Conservation (phyloP, 1,140 invertebrate species). For the Asbolus verrucosus region DNA sequence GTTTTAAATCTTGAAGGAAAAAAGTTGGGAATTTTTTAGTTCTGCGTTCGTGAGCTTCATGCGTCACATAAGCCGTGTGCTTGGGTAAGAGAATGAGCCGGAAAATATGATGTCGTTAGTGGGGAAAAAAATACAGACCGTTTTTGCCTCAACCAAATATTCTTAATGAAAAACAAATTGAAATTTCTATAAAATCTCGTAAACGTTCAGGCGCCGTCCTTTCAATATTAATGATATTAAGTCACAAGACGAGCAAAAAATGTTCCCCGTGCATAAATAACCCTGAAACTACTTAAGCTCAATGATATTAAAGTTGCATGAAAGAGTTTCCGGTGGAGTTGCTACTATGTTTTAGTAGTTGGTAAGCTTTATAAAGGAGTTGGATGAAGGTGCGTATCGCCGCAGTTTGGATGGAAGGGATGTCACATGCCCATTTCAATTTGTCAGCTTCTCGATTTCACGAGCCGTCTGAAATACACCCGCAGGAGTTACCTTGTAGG, state of each 20-base stretch:
- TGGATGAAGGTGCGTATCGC: conserved; percentile 22
- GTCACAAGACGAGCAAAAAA: background rate
- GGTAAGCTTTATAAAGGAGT: conserved; percentile 21
- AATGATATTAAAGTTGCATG: conserved; percentile 1
- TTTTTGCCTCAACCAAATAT: background rate
- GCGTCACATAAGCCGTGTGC: background rate
- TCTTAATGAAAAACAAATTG: background rate
- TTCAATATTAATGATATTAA: background rate
- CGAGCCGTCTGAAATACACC: conserved; percentile 54
- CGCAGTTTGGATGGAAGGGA: conserved; percentile 34
- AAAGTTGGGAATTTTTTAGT: background rate
- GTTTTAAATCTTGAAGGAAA: conserved; percentile 12
- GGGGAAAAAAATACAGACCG: background rate
- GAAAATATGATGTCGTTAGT: conserved; percentile 5
- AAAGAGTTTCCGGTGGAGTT: background rate
- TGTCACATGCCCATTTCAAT: conserved; percentile 55
- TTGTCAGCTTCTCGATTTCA: conserved; percentile 54
- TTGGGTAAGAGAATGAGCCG: background rate
- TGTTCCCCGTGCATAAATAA: background rate
- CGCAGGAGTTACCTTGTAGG: conserved; percentile 54
- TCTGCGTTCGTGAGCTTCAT: background rate
- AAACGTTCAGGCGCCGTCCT: background rate
- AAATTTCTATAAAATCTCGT: background rate
- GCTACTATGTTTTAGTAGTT: conserved; percentile 26
- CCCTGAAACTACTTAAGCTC: conserved; percentile 7